Percentiles rank a stretch among this genome's conserved stretches.
These are phyloP conservation scores for Riparia riparia DNA, from an alignment of 2,113 vertebrate genomes.

Conservation along the genomic window DNA sequence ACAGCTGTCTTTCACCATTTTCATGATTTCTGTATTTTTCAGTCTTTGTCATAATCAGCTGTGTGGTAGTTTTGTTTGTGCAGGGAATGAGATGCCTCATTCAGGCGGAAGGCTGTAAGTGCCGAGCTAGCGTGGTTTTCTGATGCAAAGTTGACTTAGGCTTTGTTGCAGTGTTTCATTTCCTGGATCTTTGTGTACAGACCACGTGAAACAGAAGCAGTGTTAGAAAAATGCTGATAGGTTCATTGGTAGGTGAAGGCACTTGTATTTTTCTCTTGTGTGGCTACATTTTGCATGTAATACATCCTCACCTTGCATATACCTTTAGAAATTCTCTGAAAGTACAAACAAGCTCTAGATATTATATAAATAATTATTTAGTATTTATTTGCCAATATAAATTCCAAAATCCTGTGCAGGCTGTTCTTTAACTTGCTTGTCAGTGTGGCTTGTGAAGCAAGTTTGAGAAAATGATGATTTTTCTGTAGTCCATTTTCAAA, in stretches of 20 bases:
- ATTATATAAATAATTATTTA: not conserved
- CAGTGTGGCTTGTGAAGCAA: not conserved
- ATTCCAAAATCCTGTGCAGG: not conserved
- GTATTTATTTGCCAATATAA: not conserved
- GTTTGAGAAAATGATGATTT: not conserved
- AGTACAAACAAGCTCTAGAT: not conserved
- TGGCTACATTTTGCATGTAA: not conserved
- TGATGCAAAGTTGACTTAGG: not conserved
- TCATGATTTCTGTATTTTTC: not conserved
- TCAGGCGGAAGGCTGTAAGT: not conserved
- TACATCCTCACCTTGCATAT: not conserved
- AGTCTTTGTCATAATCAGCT: not conserved
- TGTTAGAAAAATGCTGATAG: not conserved
- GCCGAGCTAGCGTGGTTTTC: not conserved
- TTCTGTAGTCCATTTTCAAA: not conserved
- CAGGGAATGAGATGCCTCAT: not conserved
- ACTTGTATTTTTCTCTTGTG: rapidly evolving
- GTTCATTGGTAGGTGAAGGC: not conserved
- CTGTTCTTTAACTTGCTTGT: not conserved
- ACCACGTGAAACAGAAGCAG: not conserved
- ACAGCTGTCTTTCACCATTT: not conserved
- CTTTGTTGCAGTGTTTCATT: not conserved
- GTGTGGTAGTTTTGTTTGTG: not conserved
- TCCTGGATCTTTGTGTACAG: not conserved
- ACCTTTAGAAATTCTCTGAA: not conserved